Evolutionary conservation across 2,113 vertebrate species (phyloP), one percentile per base, ranked within the genome.

Genomic region (Chrysemys picta): DNA sequence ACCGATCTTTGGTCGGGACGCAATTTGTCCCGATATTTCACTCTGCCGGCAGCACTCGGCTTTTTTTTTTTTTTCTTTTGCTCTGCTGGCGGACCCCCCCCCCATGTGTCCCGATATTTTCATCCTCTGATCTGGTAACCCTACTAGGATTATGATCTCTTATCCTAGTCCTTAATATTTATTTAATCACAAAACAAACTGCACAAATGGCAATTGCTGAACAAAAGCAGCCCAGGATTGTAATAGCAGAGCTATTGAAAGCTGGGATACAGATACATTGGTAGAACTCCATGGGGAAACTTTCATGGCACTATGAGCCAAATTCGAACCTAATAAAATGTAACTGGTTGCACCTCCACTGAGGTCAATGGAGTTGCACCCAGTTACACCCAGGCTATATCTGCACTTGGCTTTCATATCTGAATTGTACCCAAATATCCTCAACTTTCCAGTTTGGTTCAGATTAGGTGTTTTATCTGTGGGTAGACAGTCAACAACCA

Each of bases 121-220:
- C 45, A 8, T 47, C 8, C 45, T 47, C 45, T 47, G 7, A 47
- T 47, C 45, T 47, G 45, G 45, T 47, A 6, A 47, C 45, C 45
- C 45, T 47, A 8, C 45, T 45, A 92, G 80, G 79, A 89, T 92
- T 57, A 94, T 81, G 78, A 85, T 27, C 81, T 94, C 92, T 92
- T 79, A 54, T 59, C 52, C 62, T 84, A 80, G 72, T 82, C 35
- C 89, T 10, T 92, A 56, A 1, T 27, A 88, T 93, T 88, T 93
- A 82, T 14, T 94, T 50, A 78, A 25, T 79, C 62, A 86, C 31
- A 84, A 92, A 42, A 80, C 88, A 3, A 69, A 21, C 38, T 76
- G 45, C 47, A 52, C 25, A 94, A 42, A 38, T 72, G 49, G 35
- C 42, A 62, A 89, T 88, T 80, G 10, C 19, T 42, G 86, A 80